Conservation (phyloP, 2,797 vertebrate genomes). For the Sebastiscus albofasciatus region DNA sequence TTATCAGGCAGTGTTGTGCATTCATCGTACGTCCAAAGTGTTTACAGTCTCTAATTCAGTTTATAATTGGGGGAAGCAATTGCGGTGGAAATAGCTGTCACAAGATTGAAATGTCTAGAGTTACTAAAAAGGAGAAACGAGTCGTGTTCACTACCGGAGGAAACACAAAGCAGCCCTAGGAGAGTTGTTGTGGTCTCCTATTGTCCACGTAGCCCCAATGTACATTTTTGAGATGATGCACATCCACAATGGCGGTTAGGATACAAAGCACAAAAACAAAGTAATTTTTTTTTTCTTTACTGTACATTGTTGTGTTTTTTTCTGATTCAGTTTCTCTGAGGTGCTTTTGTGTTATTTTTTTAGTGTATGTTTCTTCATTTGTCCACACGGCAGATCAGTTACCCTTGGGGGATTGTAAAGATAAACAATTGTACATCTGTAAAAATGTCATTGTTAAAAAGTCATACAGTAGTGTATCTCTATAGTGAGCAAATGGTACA, state of each 20-base stretch:
- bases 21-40: background rate
- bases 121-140: background rate
- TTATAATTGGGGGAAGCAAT: background rate
- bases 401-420: background rate
- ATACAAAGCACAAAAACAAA: slow-evolving; percentile 6
- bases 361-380: background rate
- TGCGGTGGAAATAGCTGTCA: background rate
- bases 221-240: background rate
- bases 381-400: background rate
- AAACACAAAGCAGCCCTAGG: background rate
- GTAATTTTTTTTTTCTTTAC: background rate
- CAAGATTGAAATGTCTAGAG: background rate
- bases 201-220: background rate
- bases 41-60: background rate
- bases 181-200: background rate
- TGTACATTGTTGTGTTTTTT: background rate
- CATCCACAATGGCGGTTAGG: background rate
- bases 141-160: background rate
- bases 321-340: background rate
- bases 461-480: background rate
- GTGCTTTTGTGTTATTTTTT: background rate
- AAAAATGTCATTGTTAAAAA: background rate
- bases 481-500: background rate
- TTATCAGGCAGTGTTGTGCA: background rate
- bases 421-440: background rate